These are phyloP conservation scores for Sebastes cheni DNA, from an alignment of 2,797 vertebrate genomes.

Conservation along the genomic window DNA sequence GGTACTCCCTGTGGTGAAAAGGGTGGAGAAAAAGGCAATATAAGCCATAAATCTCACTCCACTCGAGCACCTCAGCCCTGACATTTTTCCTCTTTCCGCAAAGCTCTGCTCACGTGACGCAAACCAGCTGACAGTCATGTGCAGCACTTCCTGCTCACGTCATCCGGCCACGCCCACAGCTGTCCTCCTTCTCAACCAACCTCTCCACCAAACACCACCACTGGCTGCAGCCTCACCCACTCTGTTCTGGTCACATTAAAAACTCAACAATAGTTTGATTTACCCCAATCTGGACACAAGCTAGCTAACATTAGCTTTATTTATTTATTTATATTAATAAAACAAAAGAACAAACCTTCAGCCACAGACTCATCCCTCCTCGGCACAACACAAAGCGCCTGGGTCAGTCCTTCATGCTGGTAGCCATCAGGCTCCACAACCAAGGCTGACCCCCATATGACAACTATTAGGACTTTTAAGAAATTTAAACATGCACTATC, in stretches of 20 bases:
- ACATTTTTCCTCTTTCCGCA: slow-evolving; percentile 67
- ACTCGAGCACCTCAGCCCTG: slow-evolving; percentile 24
- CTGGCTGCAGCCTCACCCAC: not conserved
- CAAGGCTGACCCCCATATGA: too few species aligned
- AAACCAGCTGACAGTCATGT: slow-evolving; percentile 75
- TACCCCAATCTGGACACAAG: not conserved
- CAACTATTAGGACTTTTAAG: too few species aligned
- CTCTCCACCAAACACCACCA: not conserved
- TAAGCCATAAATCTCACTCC: slow-evolving; percentile 19
- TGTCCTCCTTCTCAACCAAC: too few species aligned
- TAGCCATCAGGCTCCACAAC: too few species aligned
- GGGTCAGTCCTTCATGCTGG: too few species aligned
- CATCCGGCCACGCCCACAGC: slow-evolving; percentile 9
- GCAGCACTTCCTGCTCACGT: slow-evolving; percentile 58
- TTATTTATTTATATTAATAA: not conserved
- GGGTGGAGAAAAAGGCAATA: slow-evolving; percentile 39
- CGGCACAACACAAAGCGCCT: too few species aligned
- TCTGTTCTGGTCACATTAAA: not conserved
- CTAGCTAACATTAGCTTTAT: not conserved
- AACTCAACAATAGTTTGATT: not conserved
- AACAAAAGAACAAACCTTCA: not conserved
- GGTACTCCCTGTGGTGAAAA: slow-evolving; percentile 40
- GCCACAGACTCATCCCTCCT: too few species aligned
- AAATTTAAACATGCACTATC: too few species aligned
- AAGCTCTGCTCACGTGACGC: slow-evolving; percentile 70